phyloP scores from a whole-genome alignment of 1,140 invertebrate species.

The Ceratosolen fusciceps region DNA sequence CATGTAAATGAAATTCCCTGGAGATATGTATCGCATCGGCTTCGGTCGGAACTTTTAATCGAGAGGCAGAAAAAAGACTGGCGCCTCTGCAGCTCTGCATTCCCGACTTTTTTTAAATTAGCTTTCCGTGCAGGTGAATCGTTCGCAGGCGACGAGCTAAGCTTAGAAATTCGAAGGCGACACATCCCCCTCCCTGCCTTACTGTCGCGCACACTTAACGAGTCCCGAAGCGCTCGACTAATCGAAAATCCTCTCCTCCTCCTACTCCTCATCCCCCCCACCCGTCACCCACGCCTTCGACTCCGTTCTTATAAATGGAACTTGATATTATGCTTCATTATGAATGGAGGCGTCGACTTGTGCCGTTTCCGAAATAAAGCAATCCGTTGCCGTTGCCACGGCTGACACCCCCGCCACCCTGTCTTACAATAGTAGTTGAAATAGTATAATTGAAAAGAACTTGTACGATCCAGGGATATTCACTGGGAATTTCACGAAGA shows the following conservation, averaged over 20 bases:
- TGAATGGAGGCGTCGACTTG: too few relatives aligned
- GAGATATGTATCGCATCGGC: not conserved
- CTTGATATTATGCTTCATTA: too few relatives aligned
- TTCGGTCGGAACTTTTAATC: not conserved
- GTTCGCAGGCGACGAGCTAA: not conserved
- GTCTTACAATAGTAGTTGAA: too few relatives aligned
- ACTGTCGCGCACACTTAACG: not conserved
- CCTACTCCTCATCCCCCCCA: too few relatives aligned
- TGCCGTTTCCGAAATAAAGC: too few relatives aligned
- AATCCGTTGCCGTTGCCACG: too few relatives aligned
- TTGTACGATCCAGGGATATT: too few relatives aligned
- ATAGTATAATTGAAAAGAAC: too few relatives aligned
- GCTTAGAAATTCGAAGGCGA: not conserved
- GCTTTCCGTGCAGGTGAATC: not conserved
- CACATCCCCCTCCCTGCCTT: not conserved
- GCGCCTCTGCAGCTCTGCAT: not conserved
- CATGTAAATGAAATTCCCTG: constrained; percentile 8
- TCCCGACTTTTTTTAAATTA: constrained; percentile 14
- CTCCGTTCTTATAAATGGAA: too few relatives aligned
- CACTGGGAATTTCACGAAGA: too few relatives aligned
- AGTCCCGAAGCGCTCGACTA: not conserved
- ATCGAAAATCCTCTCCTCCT: not conserved
- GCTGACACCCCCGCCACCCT: too few relatives aligned
- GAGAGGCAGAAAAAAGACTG: not conserved
- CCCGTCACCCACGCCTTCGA: too few relatives aligned